Percentiles rank a stretch among this genome's conserved stretches.
These are phyloP conservation scores for Pygoscelis antarcticus DNA, from an alignment of 2,113 vertebrate genomes.

Conservation along the genomic window DNA sequence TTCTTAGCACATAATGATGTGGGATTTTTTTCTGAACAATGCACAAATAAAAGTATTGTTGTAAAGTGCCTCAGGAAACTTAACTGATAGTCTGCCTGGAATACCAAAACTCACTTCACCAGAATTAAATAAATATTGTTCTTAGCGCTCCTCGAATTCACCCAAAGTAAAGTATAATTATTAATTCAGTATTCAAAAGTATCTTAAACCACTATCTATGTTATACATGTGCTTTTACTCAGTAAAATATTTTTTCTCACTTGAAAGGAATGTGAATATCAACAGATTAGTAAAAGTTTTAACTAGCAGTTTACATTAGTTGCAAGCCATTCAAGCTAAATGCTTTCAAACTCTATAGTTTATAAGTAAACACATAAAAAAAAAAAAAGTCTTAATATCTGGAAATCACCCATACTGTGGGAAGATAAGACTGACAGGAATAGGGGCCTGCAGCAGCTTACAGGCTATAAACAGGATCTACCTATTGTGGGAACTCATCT, in stretches of 20 bases:
- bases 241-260: not conserved
- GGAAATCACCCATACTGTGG: not conserved
- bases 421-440: not conserved
- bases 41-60: not conserved
- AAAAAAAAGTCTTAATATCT: not conserved
- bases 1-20: not conserved
- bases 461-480: not conserved
- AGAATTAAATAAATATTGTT: not conserved
- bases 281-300: not conserved
- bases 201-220: not conserved
- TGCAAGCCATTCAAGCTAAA: not conserved
- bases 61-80: not conserved
- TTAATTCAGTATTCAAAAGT: not conserved
- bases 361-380: not conserved
- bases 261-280: not conserved
- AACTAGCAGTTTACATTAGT: not conserved
- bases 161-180: not conserved
- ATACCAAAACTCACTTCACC: not conserved
- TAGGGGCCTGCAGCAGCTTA: not conserved
- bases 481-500: not conserved
- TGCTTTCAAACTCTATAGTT: not conserved
- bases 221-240: not conserved
- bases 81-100: not conserved
- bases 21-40: not conserved
- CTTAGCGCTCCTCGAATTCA: not conserved